These are phyloP conservation scores for Pangasius djambal DNA, from an alignment of 2,797 vertebrate species.

Conservation along the genomic window DNA sequence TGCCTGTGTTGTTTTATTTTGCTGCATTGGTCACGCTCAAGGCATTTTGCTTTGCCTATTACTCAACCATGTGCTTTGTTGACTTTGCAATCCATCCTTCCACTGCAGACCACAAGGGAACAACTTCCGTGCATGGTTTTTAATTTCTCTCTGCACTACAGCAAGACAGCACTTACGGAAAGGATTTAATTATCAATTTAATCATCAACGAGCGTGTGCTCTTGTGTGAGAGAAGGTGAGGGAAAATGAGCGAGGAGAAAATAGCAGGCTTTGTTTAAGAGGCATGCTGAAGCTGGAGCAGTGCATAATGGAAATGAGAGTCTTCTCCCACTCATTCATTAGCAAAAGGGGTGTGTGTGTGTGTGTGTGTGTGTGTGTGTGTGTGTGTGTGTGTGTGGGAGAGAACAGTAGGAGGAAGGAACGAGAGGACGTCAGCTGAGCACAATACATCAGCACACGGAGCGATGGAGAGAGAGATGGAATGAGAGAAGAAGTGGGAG, in stretches of 20 bases:
- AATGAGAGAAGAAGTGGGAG: conserved; percentile 35
- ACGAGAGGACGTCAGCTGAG: conserved; percentile 54
- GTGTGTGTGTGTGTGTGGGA: conserved; percentile 62
- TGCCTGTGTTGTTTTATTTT: neutral
- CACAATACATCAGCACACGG: conserved; percentile 66
- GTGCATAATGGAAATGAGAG: conserved; percentile 50
- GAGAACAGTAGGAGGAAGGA: conserved; percentile 71
- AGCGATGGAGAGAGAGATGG: conserved; percentile 31
- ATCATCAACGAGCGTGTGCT: neutral
- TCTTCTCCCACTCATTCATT: conserved; percentile 56
- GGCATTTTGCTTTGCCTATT: conserved; percentile 35
- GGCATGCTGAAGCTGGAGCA: conserved; percentile 38
- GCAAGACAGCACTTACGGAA: neutral
- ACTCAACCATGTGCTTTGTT: conserved; percentile 9
- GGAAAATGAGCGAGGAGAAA: conserved; percentile 44
- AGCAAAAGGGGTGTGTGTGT: conserved; percentile 43
- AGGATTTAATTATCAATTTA: conserved; percentile 17
- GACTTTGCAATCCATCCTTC: conserved; percentile 16
- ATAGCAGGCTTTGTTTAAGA: conserved; percentile 45
- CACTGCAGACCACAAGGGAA: conserved; percentile 4
- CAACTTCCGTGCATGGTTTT: neutral
- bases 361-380: conserved; percentile 63
- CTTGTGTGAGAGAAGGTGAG: conserved; percentile 3
- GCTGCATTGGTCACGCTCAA: conserved; percentile 11
- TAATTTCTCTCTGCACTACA: neutral